These are phyloP conservation scores for Odontamblyopus lacepedii DNA, from an alignment of 2,797 vertebrate genomes.

Conservation along the genomic window DNA sequence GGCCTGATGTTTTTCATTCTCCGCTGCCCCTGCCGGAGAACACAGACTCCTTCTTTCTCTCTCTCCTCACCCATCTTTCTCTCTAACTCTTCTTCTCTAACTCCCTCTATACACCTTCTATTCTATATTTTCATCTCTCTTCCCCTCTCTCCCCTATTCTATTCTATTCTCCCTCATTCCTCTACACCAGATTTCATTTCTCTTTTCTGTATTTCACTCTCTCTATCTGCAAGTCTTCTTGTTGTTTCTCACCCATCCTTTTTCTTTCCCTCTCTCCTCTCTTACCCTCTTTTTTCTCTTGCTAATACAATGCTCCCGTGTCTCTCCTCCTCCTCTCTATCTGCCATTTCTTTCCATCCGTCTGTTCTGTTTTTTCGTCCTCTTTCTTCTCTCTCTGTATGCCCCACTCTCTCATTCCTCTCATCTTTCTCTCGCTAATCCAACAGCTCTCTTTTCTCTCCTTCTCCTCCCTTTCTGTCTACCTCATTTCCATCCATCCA, in stretches of 20 bases:
- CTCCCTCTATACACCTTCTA: background rate
- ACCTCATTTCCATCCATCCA: too few species aligned
- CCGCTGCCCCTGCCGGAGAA: slow-evolving; percentile 29
- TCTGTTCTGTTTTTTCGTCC: background rate
- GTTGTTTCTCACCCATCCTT: too few species aligned
- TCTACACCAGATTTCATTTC: too few species aligned
- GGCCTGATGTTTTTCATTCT: slow-evolving; percentile 61
- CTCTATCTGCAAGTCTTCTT: too few species aligned
- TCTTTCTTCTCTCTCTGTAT: background rate
- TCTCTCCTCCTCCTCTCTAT: background rate
- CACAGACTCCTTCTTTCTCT: slow-evolving; percentile 14
- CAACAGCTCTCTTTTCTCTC: too few species aligned
- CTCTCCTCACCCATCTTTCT: background rate
- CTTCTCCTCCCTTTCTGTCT: background rate
- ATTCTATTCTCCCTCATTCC: too few species aligned
- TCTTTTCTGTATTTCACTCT: too few species aligned
- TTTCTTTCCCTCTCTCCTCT: too few species aligned
- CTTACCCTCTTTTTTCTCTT: background rate
- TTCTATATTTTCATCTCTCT: background rate
- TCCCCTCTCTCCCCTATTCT: too few species aligned
- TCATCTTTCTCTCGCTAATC: background rate
- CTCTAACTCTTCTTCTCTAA: background rate
- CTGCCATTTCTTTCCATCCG: background rate
- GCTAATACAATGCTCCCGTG: background rate
- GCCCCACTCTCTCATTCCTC: background rate